Evolutionary conservation across 1,140 invertebrate genomes (phyloP).

Genomic region (Holotrichia oblita): DNA sequence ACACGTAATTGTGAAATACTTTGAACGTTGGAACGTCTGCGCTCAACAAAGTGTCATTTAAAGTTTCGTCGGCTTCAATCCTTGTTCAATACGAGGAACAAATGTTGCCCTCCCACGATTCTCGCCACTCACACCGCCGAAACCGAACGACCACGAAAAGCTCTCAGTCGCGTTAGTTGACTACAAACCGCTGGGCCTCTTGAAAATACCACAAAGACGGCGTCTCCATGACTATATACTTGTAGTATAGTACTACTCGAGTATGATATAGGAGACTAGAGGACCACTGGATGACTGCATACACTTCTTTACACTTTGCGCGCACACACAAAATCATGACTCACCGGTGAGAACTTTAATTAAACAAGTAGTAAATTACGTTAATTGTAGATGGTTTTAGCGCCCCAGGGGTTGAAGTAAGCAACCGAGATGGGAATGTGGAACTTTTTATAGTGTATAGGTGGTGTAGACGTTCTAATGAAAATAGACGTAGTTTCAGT

Average conservation of each 20-base stretch:
- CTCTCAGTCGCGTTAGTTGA: constrained; percentile 12
- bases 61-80: constrained; percentile 28
- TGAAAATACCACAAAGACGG: constrained; percentile 23
- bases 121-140: constrained; percentile 1
- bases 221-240: not conserved
- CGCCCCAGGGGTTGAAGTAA: constrained; percentile 5
- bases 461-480: constrained; percentile 14
- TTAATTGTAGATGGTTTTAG: constrained; percentile 26
- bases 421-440: constrained; percentile 1
- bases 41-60: constrained; percentile 19
- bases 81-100: constrained; percentile 33
- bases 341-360: constrained; percentile 35
- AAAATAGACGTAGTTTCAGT: constrained; percentile 17
- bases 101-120: constrained; percentile 20
- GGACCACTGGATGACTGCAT: not conserved
- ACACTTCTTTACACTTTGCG: constrained; percentile 14
- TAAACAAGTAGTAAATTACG: constrained; percentile 37
- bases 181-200: constrained; percentile 7
- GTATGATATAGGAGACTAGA: not conserved
- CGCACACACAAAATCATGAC: constrained; percentile 27
- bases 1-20: constrained; percentile 17
- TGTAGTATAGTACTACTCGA: not conserved
- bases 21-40: constrained; percentile 4
- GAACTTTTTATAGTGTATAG: not conserved
- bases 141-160: constrained; percentile 21